Conservation (phyloP, 2,888 invertebrate genomes). For the Rhingia campestris region DNA sequence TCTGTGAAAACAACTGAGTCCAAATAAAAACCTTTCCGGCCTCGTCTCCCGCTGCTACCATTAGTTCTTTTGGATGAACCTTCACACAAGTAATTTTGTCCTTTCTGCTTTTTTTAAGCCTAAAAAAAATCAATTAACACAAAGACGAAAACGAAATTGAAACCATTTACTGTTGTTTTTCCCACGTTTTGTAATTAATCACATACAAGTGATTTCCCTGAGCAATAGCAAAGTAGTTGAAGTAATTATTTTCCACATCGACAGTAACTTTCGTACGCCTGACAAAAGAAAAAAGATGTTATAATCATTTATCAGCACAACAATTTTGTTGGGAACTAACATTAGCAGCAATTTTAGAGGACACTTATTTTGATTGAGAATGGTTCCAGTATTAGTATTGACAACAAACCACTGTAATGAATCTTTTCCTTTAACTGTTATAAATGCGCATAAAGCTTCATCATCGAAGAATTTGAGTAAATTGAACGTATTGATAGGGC, state of each 20-base stretch:
- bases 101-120: constrained; percentile 73
- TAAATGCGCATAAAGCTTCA: constrained; percentile 78
- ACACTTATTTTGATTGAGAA: constrained; percentile 35
- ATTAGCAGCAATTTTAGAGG: constrained; percentile 43
- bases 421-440: constrained; percentile 70
- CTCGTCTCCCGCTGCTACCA: constrained; percentile 88
- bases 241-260: constrained; percentile 77
- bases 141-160: neutral
- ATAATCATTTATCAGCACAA: neutral
- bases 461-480: constrained; percentile 77
- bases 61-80: constrained; percentile 86
- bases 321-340: constrained; percentile 4
- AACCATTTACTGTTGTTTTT: constrained; percentile 75
- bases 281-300: neutral
- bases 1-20: constrained; percentile 83
- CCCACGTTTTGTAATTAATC: constrained; percentile 78
- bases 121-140: constrained; percentile 48
- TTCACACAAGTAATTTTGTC: constrained; percentile 85
- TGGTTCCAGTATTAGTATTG: constrained; percentile 75
- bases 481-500: constrained; percentile 77
- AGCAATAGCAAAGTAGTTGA: constrained; percentile 77
- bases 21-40: constrained; percentile 87
- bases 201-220: constrained; percentile 77
- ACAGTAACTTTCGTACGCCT: constrained; percentile 76
- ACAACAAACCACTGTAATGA: constrained; percentile 76